Evolutionary conservation across 2,113 vertebrate genomes (phyloP), one percentile per base, ranked within the genome.

Genomic region (Illadopsis cleaveri): DNA sequence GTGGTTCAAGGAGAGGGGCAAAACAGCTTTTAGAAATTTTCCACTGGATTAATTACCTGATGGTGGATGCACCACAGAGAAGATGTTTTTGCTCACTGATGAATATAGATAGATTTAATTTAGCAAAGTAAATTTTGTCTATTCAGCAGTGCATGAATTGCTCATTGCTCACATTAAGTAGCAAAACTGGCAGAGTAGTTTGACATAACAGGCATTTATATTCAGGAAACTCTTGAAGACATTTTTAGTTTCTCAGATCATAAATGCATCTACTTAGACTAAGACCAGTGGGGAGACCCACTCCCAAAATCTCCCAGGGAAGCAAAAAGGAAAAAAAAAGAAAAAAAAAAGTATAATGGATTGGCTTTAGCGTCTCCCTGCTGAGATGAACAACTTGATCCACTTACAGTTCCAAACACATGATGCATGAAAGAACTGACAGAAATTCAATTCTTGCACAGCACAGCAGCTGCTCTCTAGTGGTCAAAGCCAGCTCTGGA

Each of bases 381-480:
- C 98, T 98, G 98, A 95, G 97, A 97, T 96, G 97, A 98, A 98
- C 97, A 97, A 98, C 97, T 98, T 98, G 98, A 98, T 98, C 98
- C 97, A 98, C 96, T 98, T 97, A 97, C 97, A 98, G 98, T 97
- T 98, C 98, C 98, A 98, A 98, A 98, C 97, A 97, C 97, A 98
- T 96, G 97, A 98, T 98, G 97, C 97, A 98, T 98, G 98, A 98
- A 98, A 98, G 97, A 98, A 96, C 97, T 98, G 97, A 98, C 97
- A 98, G 97, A 98, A 98, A 98, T 98, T 97, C 98, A 97, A 97
- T 98, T 97, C 96, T 97, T 96, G 96, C 97, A 97, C 97, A 98
- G 98, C 97, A 97, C 97, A 97, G 97, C 97, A 98, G 97, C 97
- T 98, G 98, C 97, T 98, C 98, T 98, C 98, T 98, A 97, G 97